Base-by-base conservation (phyloP, 2,797 vertebrate species). In the Ispidina picta region DNA sequence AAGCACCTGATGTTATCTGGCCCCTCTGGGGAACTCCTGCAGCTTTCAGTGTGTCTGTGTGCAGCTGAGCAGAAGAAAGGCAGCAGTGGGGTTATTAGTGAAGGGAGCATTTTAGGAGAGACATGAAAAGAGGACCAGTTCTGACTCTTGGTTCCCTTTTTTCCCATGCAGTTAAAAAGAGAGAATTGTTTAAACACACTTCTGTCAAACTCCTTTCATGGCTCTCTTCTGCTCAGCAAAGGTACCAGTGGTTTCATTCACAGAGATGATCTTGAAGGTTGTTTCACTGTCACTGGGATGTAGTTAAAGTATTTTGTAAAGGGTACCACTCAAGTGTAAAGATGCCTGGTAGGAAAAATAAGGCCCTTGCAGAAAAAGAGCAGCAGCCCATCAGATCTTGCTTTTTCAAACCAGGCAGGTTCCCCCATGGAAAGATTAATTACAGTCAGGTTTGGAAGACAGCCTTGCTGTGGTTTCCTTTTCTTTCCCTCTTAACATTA, bases 401-500 rank as follows among this genome's bases (percentile, higher is more conserved):
- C 82, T 93, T 97, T 97, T 97, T 96, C 88, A 97, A 96, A 90
- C 91, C 91, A 88, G 89, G 89, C 93, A 93, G 94, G 85, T 96
- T 96, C 83, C 90, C 83, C 77, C 80, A 95, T 89, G 89, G 93
- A 96, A 97, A 97, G 97, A 98, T 97, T 97, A 98, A 98, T 97
- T 97, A 97, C 96, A 96, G 95, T 94, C 96, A 96, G 95, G 94
- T 96, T 96, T 95, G 94, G 96, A 96, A 97, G 94, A 95, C 88
- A 90, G 94, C 95, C 92, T 95, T 64, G 75, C 86, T 95, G 79
- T 78, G 77, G 12, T 11, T 58, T 58, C n/a, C 5, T 49, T 26
- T 21, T 31, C 48, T 66, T 85, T 84, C 62, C 37, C 89, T 92
- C 76, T 88, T 92, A 91, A 92, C 94, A 96, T 96, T 96, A 96